Evolutionary conservation across 2,113 vertebrate species (phyloP).

Genomic region (Eulemur rufifrons): DNA sequence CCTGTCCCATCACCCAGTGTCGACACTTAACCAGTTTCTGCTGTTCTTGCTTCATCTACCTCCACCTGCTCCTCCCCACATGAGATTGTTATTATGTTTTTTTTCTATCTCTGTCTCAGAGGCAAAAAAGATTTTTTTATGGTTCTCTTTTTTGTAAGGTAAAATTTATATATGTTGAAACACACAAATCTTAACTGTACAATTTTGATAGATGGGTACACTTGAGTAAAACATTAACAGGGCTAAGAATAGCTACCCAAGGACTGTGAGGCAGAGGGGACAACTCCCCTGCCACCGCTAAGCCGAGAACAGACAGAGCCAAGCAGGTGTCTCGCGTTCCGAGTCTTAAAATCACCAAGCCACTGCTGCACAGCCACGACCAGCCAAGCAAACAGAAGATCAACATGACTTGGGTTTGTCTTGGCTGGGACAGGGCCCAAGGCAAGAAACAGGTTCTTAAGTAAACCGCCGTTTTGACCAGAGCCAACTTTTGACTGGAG

Average conservation of each 20-base stretch:
- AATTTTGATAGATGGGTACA: neutral
- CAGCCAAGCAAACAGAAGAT: neutral
- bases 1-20: neutral
- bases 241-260: neutral
- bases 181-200: neutral
- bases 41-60: neutral
- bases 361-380: neutral
- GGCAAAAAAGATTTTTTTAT: neutral
- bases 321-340: neutral
- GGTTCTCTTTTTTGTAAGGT: neutral
- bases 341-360: neutral
- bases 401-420: neutral
- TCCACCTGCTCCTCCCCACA: neutral
- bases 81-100: neutral
- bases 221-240: neutral
- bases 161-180: neutral
- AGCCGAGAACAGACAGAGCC: neutral
- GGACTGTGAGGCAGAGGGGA: neutral
- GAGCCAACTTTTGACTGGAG: neutral
- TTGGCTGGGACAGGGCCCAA: neutral
- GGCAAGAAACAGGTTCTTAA: slow-evolving; percentile 66
- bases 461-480: slow-evolving; percentile 57
- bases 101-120: too few species aligned
- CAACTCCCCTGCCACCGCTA: too few species aligned
- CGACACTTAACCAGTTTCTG: neutral